These are phyloP conservation scores for Centroberyx gerrardi DNA, from an alignment of 2,797 vertebrate species.

Conservation along the genomic window DNA sequence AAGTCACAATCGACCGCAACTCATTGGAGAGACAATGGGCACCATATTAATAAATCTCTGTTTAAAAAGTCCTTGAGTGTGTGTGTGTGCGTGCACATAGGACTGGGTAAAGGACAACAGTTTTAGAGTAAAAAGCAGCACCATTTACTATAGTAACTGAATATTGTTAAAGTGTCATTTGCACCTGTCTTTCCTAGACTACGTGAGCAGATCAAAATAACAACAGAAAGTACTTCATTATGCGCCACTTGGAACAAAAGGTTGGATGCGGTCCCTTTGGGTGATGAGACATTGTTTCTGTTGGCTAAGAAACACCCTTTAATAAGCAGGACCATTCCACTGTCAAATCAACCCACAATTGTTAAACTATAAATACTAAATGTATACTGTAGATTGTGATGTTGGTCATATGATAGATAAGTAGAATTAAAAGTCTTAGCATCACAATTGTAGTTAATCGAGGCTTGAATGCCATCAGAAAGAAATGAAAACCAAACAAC, in stretches of 20 bases:
- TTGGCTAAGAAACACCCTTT: conserved; percentile 56
- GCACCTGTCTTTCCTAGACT: conserved; percentile 86
- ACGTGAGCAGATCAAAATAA: conserved; percentile 80
- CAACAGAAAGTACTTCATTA: conserved; percentile 68
- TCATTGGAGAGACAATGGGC: conserved; percentile 78
- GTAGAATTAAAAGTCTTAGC: conserved; percentile 66
- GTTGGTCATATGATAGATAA: conserved; percentile 63
- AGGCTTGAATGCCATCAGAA: conserved; percentile 52
- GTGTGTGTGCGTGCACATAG: conserved; percentile 81
- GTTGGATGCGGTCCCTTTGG: conserved; percentile 52
- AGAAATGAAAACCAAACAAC: conserved; percentile 60
- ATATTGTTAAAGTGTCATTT: conserved; percentile 88
- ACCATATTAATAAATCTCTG: conserved; percentile 83
- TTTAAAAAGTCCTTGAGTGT: conserved; percentile 87
- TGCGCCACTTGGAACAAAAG: conserved; percentile 58
- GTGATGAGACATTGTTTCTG: conserved; percentile 52
- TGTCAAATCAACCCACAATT: conserved; percentile 66
- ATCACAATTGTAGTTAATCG: conserved; percentile 61
- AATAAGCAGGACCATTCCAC: conserved; percentile 59
- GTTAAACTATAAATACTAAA: conserved; percentile 68
- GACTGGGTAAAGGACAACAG: conserved; percentile 84
- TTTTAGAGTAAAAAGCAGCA: conserved; percentile 91
- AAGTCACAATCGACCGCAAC: conserved; percentile 78
- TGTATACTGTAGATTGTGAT: conserved; percentile 67
- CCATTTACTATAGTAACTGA: conserved; percentile 88